A percentile compares a stretch with the other conserved stretches of the same genome.
phyloP scores from a whole-genome alignment of 2,797 vertebrate species.

The Dendrocincla fuliginosa region DNA sequence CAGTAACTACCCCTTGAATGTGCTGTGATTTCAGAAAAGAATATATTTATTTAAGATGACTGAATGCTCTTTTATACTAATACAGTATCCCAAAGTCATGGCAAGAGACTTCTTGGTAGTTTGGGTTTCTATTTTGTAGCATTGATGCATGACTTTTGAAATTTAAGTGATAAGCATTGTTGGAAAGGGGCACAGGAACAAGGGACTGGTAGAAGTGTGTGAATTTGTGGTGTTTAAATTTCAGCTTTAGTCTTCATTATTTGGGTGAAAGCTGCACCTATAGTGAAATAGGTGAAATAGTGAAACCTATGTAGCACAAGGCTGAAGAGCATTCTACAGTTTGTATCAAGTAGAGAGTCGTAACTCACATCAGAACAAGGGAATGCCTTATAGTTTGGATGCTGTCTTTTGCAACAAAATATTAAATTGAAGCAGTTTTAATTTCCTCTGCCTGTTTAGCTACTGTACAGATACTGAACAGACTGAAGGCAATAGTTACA shows the following conservation, averaged over 20 bases:
- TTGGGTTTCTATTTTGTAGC: slow-evolving; percentile 46
- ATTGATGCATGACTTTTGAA: slow-evolving; percentile 46
- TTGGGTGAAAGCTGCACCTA: slow-evolving; percentile 28
- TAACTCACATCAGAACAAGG: slow-evolving; percentile 4
- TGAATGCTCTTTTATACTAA: slow-evolving; percentile 75
- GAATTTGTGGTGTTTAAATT: slow-evolving; percentile 9
- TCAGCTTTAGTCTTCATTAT: background rate
- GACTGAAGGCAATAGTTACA: slow-evolving; percentile 36
- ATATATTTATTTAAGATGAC: slow-evolving; percentile 77
- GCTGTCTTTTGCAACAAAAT: slow-evolving; percentile 41
- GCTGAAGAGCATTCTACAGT: slow-evolving; percentile 54
- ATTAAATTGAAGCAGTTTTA: slow-evolving; percentile 52
- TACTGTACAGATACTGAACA: slow-evolving; percentile 36
- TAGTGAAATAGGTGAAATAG: too few species aligned
- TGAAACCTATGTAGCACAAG: background rate
- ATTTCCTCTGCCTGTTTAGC: slow-evolving; percentile 66
- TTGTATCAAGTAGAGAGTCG: slow-evolving; percentile 27
- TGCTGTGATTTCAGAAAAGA: slow-evolving; percentile 75
- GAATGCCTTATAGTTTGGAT: slow-evolving; percentile 26
- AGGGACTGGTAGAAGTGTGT: slow-evolving; percentile 18
- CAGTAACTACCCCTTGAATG: slow-evolving; percentile 67
- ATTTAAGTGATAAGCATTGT: background rate
- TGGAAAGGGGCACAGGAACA: slow-evolving; percentile 40
- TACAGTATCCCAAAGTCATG: slow-evolving; percentile 64
- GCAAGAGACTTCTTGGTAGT: slow-evolving; percentile 58